phyloP scores from a whole-genome alignment of 2,888 invertebrate species.

The Taenaris catops region DNA sequence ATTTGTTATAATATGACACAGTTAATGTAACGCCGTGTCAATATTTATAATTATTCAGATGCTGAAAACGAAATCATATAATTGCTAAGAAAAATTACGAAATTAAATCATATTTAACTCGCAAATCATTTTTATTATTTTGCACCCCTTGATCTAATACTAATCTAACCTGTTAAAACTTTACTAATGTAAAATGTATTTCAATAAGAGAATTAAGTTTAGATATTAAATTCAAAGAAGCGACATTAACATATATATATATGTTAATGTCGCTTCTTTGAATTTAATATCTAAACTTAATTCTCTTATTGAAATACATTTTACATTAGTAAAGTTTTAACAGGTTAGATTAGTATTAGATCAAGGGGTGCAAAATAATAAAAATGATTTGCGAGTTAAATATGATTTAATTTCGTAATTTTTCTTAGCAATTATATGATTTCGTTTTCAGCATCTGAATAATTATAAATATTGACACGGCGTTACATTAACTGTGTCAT shows the following conservation, averaged over 20 bases:
- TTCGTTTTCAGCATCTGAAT: constrained; percentile 75
- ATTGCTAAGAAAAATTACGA: constrained; percentile 78
- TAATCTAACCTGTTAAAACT: too few species aligned
- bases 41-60: constrained; percentile 68
- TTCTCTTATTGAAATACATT: too few species aligned
- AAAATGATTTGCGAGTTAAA: constrained; percentile 63
- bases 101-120: constrained; percentile 80
- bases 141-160: too few species aligned
- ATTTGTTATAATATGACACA: constrained; percentile 54
- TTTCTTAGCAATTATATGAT: constrained; percentile 76
- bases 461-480: constrained; percentile 66
- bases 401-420: constrained; percentile 79
- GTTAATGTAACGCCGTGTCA: constrained; percentile 63
- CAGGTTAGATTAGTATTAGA: too few species aligned
- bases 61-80: constrained; percentile 75
- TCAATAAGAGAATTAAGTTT: too few species aligned
- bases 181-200: too few species aligned
- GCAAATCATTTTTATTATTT: constrained; percentile 39
- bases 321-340: too few species aligned
- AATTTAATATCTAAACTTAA: too few species aligned
- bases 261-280: too few species aligned
- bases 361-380: constrained; percentile 27
- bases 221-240: too few species aligned
- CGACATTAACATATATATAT: too few species aligned
- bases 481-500: constrained; percentile 59